Base-by-base conservation (phyloP, 2,888 invertebrate genomes). In the Acrobasis consociella region DNA sequence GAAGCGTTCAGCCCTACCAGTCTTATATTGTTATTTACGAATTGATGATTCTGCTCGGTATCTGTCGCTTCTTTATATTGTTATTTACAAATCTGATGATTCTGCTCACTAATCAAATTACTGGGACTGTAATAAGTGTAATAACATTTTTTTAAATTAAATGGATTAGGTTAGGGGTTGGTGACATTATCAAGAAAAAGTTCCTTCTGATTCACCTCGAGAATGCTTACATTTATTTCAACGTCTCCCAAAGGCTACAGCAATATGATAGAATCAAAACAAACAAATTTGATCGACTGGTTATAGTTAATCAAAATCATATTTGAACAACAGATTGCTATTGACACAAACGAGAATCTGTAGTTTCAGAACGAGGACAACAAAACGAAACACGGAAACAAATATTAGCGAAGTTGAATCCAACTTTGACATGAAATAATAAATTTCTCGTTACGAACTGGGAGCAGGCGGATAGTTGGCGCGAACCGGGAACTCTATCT, bases 361-460 rank as follows among this genome's bases (percentile, higher is more conserved):
- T n/a, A 53, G 46, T 42, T 37, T 5, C 31, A 51, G 10, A 11
- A 17, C 11, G 31, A 22, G 22, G 15, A 53, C 13, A 55, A 39
- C 16, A 2, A 38, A 55, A 55, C 37, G 31, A 53, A 53, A 53
- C n/a, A n/a, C 39, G 15, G 42, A 17, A 56, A 56, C 42, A 56
- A 55, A 55, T 16, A 55, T 16, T 10, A 55, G 10, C 55, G 15
- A 55, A 55, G 42, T 56, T 55, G 5, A 11, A 56, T 53, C 51
- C 62, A 60, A 66, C 58, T 65, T 56, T 56, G 56, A 17, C 39
- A 42, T 42, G 56, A 42, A 56, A 56, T 56, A 56, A 56, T 55
- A 56, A 56, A 56, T 42, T 56, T 15, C n/a, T 1, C 15, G 56
- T 16, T 56, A 39, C 42, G 42, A 42, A 42, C 42, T 9, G 42